Evolutionary conservation across 2,888 invertebrate species (phyloP).

Genomic region (Sesamia inferens): DNA sequence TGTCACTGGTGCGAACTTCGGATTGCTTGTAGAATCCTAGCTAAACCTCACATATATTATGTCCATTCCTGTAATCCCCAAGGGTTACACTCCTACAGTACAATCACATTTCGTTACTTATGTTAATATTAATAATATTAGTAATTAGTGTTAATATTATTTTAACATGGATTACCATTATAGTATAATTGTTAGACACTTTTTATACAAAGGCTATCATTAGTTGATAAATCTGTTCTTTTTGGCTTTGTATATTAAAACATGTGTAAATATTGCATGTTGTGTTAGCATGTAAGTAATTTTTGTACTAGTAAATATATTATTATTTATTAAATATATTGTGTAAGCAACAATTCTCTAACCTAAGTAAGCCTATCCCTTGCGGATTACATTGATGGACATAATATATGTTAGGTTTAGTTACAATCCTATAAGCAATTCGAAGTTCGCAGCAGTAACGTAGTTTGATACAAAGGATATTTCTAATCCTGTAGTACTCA

Average conservation of each 20-base stretch:
- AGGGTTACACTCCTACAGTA: too few species aligned
- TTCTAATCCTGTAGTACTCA: too few species aligned
- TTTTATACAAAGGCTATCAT: too few species aligned
- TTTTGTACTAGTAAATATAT: too few species aligned
- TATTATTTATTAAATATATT: background rate
- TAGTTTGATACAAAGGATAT: background rate
- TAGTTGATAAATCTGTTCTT: too few species aligned
- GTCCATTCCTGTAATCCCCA: background rate
- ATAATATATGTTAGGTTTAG: background rate
- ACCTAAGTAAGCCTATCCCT: background rate
- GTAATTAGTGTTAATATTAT: background rate
- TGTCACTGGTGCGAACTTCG: background rate
- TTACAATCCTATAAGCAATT: background rate
- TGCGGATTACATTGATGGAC: background rate
- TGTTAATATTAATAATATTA: too few species aligned
- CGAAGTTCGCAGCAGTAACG: background rate
- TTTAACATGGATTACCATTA: background rate
- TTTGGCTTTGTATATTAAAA: too few species aligned
- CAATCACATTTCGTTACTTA: background rate
- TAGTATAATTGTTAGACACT: too few species aligned
- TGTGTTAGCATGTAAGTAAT: too few species aligned
- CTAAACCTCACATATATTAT: background rate
- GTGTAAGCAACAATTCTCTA: background rate
- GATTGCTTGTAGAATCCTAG: background rate
- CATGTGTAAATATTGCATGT: too few species aligned